Percentiles rank a stretch among this genome's conserved stretches.
Conservation (phyloP, 2,113 vertebrate genomes). For the Lamprotornis superbus region DNA sequence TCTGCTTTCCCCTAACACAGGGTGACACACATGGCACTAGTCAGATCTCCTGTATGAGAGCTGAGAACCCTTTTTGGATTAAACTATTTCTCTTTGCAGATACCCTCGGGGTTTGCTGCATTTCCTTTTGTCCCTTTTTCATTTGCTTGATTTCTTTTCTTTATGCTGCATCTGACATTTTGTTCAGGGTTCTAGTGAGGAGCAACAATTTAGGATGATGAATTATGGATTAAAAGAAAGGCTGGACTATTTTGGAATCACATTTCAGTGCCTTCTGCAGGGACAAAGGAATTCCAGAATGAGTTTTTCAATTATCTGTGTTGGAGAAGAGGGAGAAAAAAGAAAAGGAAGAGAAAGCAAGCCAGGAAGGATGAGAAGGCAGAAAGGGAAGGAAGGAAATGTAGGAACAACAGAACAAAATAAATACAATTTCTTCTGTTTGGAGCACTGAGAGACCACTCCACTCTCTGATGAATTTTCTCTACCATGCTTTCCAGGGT, state of each 20-base stretch:
- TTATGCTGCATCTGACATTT: constrained; percentile 1
- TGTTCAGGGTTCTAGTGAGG: constrained; percentile 14
- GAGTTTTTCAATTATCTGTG: constrained; percentile 28
- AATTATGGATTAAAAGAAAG: constrained; percentile 59
- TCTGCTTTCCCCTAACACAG: not conserved
- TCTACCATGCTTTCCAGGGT: not conserved
- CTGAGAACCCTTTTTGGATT: not conserved
- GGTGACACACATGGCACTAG: not conserved
- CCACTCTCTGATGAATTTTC: not conserved
- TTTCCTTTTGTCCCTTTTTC: constrained; percentile 12
- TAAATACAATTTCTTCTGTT: not conserved
- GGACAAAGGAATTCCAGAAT: constrained; percentile 15
- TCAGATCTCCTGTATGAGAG: not conserved
- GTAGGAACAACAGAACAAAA: not conserved
- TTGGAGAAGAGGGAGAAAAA: not conserved
- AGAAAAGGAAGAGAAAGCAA: not conserved
- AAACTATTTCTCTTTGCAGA: not conserved
- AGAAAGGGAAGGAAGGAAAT: not conserved
- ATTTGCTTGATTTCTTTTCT: constrained; percentile 37
- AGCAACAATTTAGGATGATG: constrained; percentile 49
- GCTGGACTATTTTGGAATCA: constrained; percentile 10
- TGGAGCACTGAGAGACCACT: not conserved
- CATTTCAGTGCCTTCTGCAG: not conserved
- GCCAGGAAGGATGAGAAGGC: not conserved
- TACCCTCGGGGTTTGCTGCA: not conserved